Conservation (phyloP, 2,113 vertebrate genomes). For the Chiloscyllium plagiosum region DNA sequence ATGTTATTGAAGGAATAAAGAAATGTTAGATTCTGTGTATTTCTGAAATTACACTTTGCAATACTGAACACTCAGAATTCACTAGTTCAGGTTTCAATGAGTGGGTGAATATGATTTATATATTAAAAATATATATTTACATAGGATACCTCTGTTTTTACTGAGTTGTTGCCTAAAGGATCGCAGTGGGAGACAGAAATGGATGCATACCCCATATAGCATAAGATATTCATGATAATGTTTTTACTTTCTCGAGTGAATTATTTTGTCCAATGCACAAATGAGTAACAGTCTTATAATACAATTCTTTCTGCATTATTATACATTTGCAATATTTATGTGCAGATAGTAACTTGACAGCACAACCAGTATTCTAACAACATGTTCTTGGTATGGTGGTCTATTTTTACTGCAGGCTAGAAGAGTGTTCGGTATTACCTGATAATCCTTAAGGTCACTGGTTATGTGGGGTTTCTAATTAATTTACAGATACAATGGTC, state of each 20-base stretch:
- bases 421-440: background rate
- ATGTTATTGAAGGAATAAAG: too few species aligned
- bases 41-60: background rate
- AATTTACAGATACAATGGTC: background rate
- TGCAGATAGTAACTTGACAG: background rate
- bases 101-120: background rate
- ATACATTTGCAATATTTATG: background rate
- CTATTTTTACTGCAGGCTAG: background rate
- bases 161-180: background rate
- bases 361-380: too few species aligned
- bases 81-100: background rate
- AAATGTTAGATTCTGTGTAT: background rate
- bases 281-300: background rate
- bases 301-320: background rate
- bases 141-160: background rate
- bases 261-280: background rate
- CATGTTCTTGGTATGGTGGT: background rate
- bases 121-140: background rate
- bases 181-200: background rate
- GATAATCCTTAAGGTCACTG: background rate
- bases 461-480: background rate
- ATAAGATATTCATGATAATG: background rate
- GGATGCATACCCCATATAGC: background rate
- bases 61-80: background rate
- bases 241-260: background rate